A percentile compares a stretch with the other conserved stretches of the same genome.
phyloP scores from a whole-genome alignment of 2,888 invertebrate genomes.

The Hemaris fuciformis region DNA sequence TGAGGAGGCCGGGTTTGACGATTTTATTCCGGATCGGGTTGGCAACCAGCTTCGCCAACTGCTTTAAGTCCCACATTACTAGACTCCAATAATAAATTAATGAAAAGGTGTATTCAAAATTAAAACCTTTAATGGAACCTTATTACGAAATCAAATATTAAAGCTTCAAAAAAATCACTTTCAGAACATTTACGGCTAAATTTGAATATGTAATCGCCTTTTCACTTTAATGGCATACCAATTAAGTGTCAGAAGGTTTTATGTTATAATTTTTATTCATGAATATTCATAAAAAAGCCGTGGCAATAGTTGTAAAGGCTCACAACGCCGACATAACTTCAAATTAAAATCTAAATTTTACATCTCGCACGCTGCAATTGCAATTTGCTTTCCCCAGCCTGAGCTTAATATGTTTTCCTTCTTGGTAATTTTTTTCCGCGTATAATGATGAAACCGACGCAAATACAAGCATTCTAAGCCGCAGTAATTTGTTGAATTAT shows the following conservation, averaged over 20 bases:
- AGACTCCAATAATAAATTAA: too few relatives aligned
- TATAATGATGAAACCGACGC: not conserved
- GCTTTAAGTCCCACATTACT: too few relatives aligned
- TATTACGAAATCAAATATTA: not conserved
- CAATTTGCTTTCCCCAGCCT: not conserved
- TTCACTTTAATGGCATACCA: not conserved
- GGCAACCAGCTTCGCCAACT: too few relatives aligned
- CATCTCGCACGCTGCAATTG: not conserved
- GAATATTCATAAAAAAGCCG: not conserved
- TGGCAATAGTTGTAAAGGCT: not conserved
- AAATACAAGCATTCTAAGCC: not conserved
- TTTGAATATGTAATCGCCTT: not conserved
- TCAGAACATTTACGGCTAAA: not conserved
- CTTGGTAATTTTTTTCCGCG: not conserved
- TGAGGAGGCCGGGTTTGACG: too few relatives aligned
- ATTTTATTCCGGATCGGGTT: too few relatives aligned
- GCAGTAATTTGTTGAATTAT: conserved; percentile 7
- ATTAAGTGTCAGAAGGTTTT: not conserved
- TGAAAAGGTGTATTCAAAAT: too few relatives aligned
- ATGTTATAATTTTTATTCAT: not conserved
- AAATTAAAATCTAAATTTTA: not conserved
- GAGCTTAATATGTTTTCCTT: not conserved
- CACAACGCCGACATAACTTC: not conserved
- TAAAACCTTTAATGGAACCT: not conserved
- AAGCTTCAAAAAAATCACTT: not conserved